These are phyloP conservation scores for Schizothorax lantsangensis DNA, from an alignment of 2,797 vertebrate species.

Conservation along the genomic window DNA sequence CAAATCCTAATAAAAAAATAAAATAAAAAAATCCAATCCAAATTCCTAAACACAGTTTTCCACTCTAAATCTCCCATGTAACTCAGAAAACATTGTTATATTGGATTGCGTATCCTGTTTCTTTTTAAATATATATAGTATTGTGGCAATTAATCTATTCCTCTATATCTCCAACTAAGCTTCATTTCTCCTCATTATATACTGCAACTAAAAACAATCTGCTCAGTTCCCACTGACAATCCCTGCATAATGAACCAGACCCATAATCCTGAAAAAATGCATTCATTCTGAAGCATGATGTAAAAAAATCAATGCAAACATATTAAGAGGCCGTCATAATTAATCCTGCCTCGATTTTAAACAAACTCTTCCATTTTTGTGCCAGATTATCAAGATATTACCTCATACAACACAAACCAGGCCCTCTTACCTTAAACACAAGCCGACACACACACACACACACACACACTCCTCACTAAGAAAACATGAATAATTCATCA, in stretches of 20 bases:
- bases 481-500: slow-evolving; percentile 61
- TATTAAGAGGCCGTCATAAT: slow-evolving; percentile 33
- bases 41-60: not conserved
- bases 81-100: not conserved
- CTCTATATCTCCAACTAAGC: not conserved
- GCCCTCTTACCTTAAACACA: slow-evolving; percentile 17
- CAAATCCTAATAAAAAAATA: not conserved
- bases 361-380: slow-evolving; percentile 5
- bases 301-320: slow-evolving; percentile 36
- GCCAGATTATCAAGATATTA: slow-evolving; percentile 32
- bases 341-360: not conserved
- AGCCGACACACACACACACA: slow-evolving; percentile 4
- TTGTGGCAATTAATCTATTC: not conserved
- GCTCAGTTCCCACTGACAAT: not conserved
- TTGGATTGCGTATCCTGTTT: not conserved
- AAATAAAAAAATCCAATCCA: no score
- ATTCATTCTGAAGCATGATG: not conserved
- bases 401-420: slow-evolving; percentile 26
- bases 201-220: not conserved
- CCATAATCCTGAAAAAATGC: not conserved
- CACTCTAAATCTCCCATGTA: not conserved
- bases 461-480: slow-evolving; percentile 39
- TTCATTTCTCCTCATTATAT: not conserved
- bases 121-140: not conserved
- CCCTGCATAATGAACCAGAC: not conserved